Base-by-base conservation (phyloP, 2,888 invertebrate genomes). In the Eristalinus sepulchralis region DNA sequence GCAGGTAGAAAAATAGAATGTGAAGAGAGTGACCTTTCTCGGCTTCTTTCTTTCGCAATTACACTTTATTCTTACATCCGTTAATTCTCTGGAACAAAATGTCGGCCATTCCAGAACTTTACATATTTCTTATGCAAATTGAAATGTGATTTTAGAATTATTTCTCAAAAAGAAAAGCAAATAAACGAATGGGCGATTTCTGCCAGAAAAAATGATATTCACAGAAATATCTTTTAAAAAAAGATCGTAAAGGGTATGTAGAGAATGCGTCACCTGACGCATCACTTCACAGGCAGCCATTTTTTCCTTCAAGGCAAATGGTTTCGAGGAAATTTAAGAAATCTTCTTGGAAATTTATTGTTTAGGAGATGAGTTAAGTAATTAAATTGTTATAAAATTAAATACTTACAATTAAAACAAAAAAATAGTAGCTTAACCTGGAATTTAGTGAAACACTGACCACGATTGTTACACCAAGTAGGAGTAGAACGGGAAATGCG, bases 381-480 rank as follows among this genome's bases (percentile, higher is more conserved):
- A 59, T 64, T 10, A 64, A 36, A 24, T 59, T 60, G 13, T 76
- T 47, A 47, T 13, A 9, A 64, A 17, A 66, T 11, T 11, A 33
- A 27, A 78, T 92, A 92, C 91, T 92, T 90, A 92, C 91, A 91
- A 90, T 91, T 92, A 91, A 92, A 92, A 92, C 92, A 92, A 92
- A 92, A 92, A 91, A 92, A 91, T 90, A 90, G 90, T 90, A 90
- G 91, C 91, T 91, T 90, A 90, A 90, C 91, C 90, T 89, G 89
- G 89, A 90, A 90, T 88, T 90, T 89, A 77, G 80, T 85, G 53
- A 72, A 85, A 85, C 72, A 72, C 71, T 77, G 81, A 73, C 63
- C 68, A 68, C 81, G 53, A 73, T 59, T 39, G 27, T 27, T 71
- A 81, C 85, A 81, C 84, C 84, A 85, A 77, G 85, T 82, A 85